Base-by-base conservation (phyloP, 2,888 invertebrate genomes). In the Callinectes sapidus region DNA sequence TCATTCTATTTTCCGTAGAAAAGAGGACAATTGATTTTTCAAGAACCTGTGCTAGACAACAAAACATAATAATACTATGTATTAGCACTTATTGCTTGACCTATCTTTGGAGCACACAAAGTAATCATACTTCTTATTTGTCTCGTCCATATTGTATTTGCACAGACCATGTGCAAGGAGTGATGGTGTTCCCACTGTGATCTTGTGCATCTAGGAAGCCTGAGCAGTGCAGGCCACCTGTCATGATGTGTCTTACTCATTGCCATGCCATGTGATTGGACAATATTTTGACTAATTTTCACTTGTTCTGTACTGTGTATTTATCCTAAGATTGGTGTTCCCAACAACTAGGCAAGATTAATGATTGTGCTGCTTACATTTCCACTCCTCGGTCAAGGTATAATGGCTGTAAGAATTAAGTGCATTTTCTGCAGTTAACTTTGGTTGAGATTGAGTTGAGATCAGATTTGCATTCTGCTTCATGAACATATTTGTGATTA, bases 161-260 rank as follows among this genome's bases (percentile, higher is more conserved):
- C 85, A 89, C 92, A 92, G 85, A 85, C 89, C 86, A 42, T 87
- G 91, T 87, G 87, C 87, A 87, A 48, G 87, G 77, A 42, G 89
- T 86, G 86, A 90, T 90, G 91, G 85, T 92, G 89, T 88, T 88
- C 92, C 92, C 92, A 89, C 92, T 93, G 92, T 93, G 92, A 93
- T 93, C 87, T 90, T 90, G 87, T 92, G 92, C 90, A 92, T 92
- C 92, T 92, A 61, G 89, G 92, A 87, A 87, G 92, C 90, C 92
- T 90, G 92, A 86, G 66, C 48, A 90, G 85, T 88, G 71, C 92
- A 92, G 92, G 90, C 92, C 54, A 90, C 92, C 92, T 92, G 85
- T 93, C 88, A 93, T 93, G 91, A 93, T 93, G 92, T 93, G 92
- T 93, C 92, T 93, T 93, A 92, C 85, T 92, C 90, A 92, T 55